These are phyloP conservation scores for Ceratothoa steindachneri DNA, from an alignment of 2,888 invertebrate species.

Conservation along the genomic window DNA sequence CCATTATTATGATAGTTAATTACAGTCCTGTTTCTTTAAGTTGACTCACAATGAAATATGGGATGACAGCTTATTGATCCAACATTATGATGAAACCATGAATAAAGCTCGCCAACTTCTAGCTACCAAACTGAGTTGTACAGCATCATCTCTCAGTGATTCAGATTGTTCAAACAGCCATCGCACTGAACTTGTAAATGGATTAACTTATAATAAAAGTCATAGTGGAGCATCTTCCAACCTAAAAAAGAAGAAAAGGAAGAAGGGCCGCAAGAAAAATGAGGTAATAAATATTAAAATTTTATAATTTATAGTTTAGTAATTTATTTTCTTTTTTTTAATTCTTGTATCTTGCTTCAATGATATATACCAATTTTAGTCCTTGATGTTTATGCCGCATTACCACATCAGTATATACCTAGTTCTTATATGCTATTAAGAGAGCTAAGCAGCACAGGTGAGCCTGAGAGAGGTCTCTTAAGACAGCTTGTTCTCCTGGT, in stretches of 20 bases:
- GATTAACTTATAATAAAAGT: background rate
- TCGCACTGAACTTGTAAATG: slow-evolving; percentile 7
- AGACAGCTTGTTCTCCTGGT: too few species aligned
- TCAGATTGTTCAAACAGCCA: slow-evolving; percentile 6
- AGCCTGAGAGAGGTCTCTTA: too few species aligned
- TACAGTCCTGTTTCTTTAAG: background rate
- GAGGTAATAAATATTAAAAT: background rate
- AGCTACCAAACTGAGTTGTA: background rate
- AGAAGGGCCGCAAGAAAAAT: slow-evolving; percentile 25
- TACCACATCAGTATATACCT: too few species aligned
- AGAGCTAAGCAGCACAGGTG: too few species aligned
- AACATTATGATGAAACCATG: slow-evolving; percentile 43
- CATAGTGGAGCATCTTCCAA: background rate
- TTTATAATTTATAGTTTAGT: background rate
- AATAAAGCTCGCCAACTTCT: slow-evolving; percentile 19
- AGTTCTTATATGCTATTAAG: too few species aligned
- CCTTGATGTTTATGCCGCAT: too few species aligned
- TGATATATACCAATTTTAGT: too few species aligned
- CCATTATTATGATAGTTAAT: too few species aligned
- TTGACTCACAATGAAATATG: slow-evolving; percentile 44
- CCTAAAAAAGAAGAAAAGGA: slow-evolving; percentile 25
- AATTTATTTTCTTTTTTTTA: too few species aligned
- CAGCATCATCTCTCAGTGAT: background rate
- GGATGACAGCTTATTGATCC: slow-evolving; percentile 45
- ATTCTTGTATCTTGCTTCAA: too few species aligned